Base-by-base conservation (phyloP, 2,888 invertebrate species). In the Heliconius ethilla region DNA sequence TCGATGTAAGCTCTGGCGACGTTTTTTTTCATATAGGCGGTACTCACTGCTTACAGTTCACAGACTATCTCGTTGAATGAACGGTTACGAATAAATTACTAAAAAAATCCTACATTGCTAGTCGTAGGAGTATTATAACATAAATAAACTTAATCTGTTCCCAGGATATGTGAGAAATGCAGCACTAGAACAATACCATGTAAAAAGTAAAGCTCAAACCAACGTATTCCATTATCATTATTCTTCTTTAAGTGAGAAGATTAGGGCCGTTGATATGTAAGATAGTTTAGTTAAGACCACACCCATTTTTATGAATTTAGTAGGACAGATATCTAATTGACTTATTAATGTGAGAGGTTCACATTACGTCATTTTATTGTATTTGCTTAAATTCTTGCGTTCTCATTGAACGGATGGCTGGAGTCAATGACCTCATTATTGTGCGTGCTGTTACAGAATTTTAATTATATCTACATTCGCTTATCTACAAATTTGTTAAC, bases 381-480 rank as follows among this genome's bases (percentile, higher is more conserved):
- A 82, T 85, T 84, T 85, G 83, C 84, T 82, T 82, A 83, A 84
- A 83, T 82, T 83, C 82, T 83, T 82, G 82, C 82, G 81, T 82
- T 85, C 83, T 82, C 82, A 84, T 83, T 83, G 84, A 83, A 81
- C 83, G 85, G 82, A 83, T 84, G 84, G 81, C 79, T 82, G 79
- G 81, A 82, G 87, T 87, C 87, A 85, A 83, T 84, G 86, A 87
- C 87, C 88, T 86, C 85, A 86, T 87, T 87, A 86, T 83, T 83
- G 83, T 84, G 85, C 83, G 82, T 83, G 83, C 83, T 82, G 85
- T 83, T 85, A 85, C 84, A 82, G 84, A 85, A 87, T 87, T 84
- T 84, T 86, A 85, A 86, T 87, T 83, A 83, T 82, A 82, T 82
- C 81, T 81, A 81, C 81, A 80, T 83, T 79, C 75, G 78, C 80